Base-by-base conservation (phyloP, 92 coral and sea anemone species). In the Muricea muricata region DNA sequence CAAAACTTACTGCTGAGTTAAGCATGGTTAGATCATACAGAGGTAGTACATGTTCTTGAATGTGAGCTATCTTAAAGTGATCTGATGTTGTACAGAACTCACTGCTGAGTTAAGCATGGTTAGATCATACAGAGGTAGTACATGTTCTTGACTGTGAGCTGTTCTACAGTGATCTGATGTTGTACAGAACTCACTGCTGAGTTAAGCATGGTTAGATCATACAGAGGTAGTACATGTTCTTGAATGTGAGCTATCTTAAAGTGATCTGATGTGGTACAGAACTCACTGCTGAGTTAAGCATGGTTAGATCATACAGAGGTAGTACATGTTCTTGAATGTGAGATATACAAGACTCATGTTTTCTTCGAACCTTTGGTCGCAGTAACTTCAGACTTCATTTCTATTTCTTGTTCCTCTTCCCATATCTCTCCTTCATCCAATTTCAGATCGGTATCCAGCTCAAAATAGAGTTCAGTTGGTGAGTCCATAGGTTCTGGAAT, bases 371-470 rank as follows among this genome's bases (percentile, higher is more conserved):
- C 78, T 33, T 78, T 83, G 31, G 82, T 66, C 0, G 84, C 75
- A 15, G 77, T 87, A 7, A 81, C 91, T 83, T 77, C 89, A 33
- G 84, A 73, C 35, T 88, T 81, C 80, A 82, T 86, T 34, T 87
- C 67, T 0, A 87, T 41, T 55, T 91, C 92, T 72, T 80, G 86
- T 65, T 90, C 98, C 45, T 87, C 87, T 28, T 87, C 78, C 40
- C 77, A 81, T 24, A 1, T 20, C 0, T 68, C 60, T 17, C 26
- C 60, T 52, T 52, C 60, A 13, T 52, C 60, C 60, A 52, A 13
- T 52, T 52, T 52, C 18, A 52, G 18, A 1, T 63, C 35, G 34
- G 4, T 1, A 8, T 63, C 70, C 70, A 63, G 18, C 18, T 30
- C 70, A 63, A 63, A 63, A 26, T 63, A 37, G 11, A 26, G 37